phyloP scores from a whole-genome alignment of 2,113 vertebrate species.

The Podarcis muralis region DNA sequence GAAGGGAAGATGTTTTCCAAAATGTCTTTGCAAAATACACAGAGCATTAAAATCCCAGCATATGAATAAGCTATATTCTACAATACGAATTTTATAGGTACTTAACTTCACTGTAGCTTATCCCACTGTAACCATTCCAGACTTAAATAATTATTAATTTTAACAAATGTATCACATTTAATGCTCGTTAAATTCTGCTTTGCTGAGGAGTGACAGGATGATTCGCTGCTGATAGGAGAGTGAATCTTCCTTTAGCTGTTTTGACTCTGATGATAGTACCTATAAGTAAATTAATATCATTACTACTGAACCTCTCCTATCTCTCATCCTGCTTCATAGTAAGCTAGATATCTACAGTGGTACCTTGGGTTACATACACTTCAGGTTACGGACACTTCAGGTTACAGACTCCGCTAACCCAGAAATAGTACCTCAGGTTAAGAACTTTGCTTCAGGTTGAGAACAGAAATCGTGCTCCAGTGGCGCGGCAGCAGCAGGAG shows the following conservation, averaged over 20 bases:
- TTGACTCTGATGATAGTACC: slow-evolving; percentile 14
- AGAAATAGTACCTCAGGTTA: no score
- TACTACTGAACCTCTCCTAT: not conserved
- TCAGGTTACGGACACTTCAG: no score
- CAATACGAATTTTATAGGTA: not conserved
- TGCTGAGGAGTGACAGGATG: slow-evolving; percentile 3
- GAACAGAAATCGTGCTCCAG: no score
- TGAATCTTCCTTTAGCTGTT: slow-evolving; percentile 8
- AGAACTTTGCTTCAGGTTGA: no score
- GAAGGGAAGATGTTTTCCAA: not conserved
- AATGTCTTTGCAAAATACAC: not conserved
- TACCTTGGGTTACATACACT: no score
- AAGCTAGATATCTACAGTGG: not conserved
- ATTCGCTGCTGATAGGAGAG: slow-evolving; percentile 4
- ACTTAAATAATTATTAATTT: slow-evolving; percentile 10
- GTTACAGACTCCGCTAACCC: no score
- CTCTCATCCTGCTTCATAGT: not conserved
- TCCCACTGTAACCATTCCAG: slow-evolving; percentile 21
- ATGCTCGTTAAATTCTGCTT: slow-evolving; percentile 32
- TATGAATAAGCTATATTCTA: slow-evolving; percentile 23
- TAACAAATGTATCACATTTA: slow-evolving; percentile 27
- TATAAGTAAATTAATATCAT: slow-evolving; percentile 23
- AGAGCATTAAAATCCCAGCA: not conserved
- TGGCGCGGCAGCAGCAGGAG: no score
- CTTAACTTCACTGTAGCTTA: slow-evolving; percentile 24